Conservation (phyloP, 2,113 vertebrate genomes). For the Cyanoramphus novaezelandiae region DNA sequence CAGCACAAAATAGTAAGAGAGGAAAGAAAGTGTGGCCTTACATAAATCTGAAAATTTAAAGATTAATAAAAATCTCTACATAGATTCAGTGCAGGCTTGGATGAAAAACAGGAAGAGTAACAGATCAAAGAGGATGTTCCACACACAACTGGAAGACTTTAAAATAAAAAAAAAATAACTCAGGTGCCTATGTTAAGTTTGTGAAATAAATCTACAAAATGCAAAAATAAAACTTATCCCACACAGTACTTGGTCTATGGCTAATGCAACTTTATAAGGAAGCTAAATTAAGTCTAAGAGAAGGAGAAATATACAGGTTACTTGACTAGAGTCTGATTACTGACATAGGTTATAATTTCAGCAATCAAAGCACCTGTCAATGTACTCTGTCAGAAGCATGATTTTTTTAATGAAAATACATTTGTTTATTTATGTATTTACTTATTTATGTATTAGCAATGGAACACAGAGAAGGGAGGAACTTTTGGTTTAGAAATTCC, state of each 20-base stretch:
- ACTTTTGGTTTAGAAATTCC: neutral
- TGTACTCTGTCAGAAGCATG: neutral
- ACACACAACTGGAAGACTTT: neutral
- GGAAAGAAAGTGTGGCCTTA: neutral
- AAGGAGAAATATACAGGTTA: neutral
- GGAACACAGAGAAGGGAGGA: fast-evolving
- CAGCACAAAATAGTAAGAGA: conserved; percentile 8
- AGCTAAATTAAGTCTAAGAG: neutral
- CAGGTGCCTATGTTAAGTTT: neutral
- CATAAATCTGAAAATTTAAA: neutral
- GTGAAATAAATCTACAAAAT: neutral
- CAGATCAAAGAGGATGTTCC: neutral
- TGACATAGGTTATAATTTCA: neutral
- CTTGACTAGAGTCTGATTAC: neutral
- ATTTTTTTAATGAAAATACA: neutral
- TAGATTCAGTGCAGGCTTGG: neutral
- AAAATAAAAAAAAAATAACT: neutral
- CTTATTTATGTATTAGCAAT: neutral
- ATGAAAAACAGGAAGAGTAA: neutral
- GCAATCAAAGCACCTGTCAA: neutral
- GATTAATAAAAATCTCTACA: neutral
- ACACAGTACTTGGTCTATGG: neutral
- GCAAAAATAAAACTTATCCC: neutral
- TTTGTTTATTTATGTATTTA: neutral
- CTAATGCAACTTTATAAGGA: neutral